Percentiles rank a stretch among this genome's conserved stretches.
phyloP scores from a whole-genome alignment of 2,113 vertebrate genomes.

The Amblyornis subalaris region DNA sequence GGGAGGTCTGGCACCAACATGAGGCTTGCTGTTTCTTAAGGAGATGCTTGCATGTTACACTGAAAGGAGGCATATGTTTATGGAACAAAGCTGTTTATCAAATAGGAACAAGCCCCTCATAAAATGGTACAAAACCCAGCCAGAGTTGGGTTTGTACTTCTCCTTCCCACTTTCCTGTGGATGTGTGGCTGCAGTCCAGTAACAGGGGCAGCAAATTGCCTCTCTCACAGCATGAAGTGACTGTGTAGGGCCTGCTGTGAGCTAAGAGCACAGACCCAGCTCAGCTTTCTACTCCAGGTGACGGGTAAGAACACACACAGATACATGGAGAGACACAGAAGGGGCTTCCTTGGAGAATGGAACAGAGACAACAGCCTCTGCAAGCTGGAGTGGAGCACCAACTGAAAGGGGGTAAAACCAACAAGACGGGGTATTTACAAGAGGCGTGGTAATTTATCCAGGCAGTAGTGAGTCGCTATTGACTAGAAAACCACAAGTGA shows the following conservation, averaged over 20 bases:
- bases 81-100: neutral
- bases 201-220: neutral
- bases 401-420: neutral
- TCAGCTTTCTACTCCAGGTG: neutral
- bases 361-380: neutral
- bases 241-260: rapidly evolving
- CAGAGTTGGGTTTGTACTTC: neutral
- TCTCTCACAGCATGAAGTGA: neutral
- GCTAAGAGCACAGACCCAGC: neutral
- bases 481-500: neutral
- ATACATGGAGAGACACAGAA: neutral
- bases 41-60: neutral
- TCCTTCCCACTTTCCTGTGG: neutral
- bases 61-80: neutral
- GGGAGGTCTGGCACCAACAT: neutral
- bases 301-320: neutral
- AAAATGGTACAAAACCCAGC: neutral
- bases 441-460: neutral
- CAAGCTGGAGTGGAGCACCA: neutral
- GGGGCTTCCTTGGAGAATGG: neutral
- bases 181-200: neutral
- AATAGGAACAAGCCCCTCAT: neutral
- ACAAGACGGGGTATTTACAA: neutral
- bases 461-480: neutral
- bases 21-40: neutral